Percentiles rank a stretch among this genome's conserved stretches.
Evolutionary conservation across 1,140 invertebrate genomes (phyloP).

Genomic region (Rhizoglyphus robini): DNA sequence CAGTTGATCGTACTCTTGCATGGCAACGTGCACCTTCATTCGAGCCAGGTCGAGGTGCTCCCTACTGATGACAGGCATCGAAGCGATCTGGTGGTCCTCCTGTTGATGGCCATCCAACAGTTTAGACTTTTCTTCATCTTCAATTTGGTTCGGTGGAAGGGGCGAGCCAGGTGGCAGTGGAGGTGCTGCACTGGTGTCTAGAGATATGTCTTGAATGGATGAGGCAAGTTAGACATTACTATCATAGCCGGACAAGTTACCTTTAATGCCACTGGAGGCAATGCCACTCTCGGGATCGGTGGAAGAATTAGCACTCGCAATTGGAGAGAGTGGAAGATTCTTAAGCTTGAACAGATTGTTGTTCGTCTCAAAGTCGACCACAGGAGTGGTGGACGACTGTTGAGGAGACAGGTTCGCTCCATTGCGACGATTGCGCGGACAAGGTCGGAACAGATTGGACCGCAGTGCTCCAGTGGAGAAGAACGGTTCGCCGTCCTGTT

Average conservation of each 20-base stretch:
- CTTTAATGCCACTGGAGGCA: not conserved
- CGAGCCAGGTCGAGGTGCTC: not conserved
- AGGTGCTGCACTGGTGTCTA: not conserved
- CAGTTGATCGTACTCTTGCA: not conserved
- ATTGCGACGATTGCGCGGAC: not conserved
- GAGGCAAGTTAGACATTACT: no score
- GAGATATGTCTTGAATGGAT: not conserved
- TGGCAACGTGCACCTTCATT: not conserved
- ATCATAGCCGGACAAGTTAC: not conserved
- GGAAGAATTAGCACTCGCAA: not conserved
- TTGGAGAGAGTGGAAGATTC: not conserved
- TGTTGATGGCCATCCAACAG: not conserved
- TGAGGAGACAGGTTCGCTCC: not conserved
- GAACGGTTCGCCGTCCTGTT: not conserved
- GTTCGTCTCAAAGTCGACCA: not conserved
- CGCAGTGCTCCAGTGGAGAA: not conserved
- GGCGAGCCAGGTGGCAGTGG: not conserved
- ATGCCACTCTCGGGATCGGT: not conserved
- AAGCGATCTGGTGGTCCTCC: not conserved
- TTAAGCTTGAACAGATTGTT: not conserved
- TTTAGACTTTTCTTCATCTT: not conserved
- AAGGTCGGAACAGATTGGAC: not conserved
- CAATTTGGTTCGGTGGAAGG: not conserved
- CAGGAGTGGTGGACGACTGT: not conserved
- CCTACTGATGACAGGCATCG: not conserved